Evolutionary conservation across 2,113 vertebrate species (phyloP).

Genomic region (Hippocampus abdominalis): DNA sequence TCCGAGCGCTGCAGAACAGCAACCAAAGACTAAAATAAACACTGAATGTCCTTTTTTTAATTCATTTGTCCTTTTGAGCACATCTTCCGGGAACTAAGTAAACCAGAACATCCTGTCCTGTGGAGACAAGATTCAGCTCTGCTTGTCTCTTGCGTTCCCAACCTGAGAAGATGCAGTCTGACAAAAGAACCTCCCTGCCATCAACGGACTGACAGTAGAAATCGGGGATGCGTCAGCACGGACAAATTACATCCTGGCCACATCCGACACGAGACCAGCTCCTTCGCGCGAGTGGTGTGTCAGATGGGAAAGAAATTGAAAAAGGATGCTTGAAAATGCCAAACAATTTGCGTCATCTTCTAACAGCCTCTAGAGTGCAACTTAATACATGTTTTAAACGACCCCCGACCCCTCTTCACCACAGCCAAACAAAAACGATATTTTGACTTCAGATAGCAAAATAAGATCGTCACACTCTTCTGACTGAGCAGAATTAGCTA

Average conservation of each 20-base stretch:
- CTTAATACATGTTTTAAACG: background rate
- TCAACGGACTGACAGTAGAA: constrained; percentile 22
- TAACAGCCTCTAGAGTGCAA: constrained; percentile 30
- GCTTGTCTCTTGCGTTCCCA: constrained; percentile 9
- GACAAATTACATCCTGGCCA: constrained; percentile 29
- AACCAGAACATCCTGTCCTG: constrained; percentile 31
- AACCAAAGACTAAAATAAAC: background rate
- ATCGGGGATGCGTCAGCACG: constrained; percentile 28
- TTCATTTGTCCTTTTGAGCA: constrained; percentile 15
- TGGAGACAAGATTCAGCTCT: constrained; percentile 16
- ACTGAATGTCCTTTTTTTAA: background rate
- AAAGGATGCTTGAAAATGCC: constrained; percentile 40
- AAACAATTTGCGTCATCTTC: constrained; percentile 51
- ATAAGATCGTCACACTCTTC: too few relatives aligned
- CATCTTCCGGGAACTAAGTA: constrained; percentile 5
- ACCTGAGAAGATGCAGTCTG: constrained; percentile 16
- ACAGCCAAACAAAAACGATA: background rate
- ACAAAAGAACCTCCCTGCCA: constrained; percentile 20
- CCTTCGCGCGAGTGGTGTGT: constrained; percentile 39
- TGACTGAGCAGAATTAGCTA: too few relatives aligned
- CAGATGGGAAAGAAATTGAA: constrained; percentile 42
- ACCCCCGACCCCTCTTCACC: background rate
- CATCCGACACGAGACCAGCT: constrained; percentile 30
- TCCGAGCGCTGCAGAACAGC: background rate
- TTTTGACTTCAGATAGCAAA: too few relatives aligned